phyloP scores from a whole-genome alignment of 2,888 invertebrate species.

The Liodrosophila aerea region DNA sequence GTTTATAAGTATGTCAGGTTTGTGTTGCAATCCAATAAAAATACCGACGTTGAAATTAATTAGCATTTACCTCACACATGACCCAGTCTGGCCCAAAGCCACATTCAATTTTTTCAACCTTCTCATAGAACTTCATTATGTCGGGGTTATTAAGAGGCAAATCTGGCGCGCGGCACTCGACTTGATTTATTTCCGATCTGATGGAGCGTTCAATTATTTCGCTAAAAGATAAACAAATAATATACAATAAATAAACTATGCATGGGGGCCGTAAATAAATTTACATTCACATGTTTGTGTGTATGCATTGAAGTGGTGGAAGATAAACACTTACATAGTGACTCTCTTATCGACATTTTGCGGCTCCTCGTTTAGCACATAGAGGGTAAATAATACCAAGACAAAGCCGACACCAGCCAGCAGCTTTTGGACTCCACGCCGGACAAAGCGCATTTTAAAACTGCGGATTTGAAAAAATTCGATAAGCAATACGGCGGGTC shows the following conservation, averaged over 20 bases:
- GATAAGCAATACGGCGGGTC: neutral
- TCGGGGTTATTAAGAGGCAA: conserved; percentile 87
- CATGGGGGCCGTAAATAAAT: neutral
- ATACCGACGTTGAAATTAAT: no score
- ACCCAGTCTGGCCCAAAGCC: conserved; percentile 87
- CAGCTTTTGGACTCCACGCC: conserved; percentile 60
- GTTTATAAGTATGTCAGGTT: neutral
- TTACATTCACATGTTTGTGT: neutral
- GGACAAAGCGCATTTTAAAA: conserved; percentile 60
- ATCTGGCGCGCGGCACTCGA: conserved; percentile 86
- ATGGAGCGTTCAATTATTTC: conserved; percentile 83
- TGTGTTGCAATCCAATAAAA: no score
- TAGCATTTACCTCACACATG: conserved; percentile 85
- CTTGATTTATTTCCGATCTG: conserved; percentile 81
- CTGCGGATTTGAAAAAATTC: conserved; percentile 5
- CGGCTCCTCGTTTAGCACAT: conserved; percentile 36
- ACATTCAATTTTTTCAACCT: conserved; percentile 86
- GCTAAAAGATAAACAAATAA: conserved; percentile 78
- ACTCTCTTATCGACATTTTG: conserved; percentile 53
- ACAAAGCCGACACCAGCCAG: conserved; percentile 20
- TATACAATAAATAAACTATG: conserved; percentile 12
- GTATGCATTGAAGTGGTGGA: neutral
- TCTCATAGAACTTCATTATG: conserved; percentile 88
- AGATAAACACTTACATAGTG: conserved; percentile 59
- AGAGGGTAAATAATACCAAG: conserved; percentile 36